Percentiles rank a stretch among this genome's conserved stretches.
Conservation (phyloP, 2,113 vertebrate species). For the Barbus barbus region DNA sequence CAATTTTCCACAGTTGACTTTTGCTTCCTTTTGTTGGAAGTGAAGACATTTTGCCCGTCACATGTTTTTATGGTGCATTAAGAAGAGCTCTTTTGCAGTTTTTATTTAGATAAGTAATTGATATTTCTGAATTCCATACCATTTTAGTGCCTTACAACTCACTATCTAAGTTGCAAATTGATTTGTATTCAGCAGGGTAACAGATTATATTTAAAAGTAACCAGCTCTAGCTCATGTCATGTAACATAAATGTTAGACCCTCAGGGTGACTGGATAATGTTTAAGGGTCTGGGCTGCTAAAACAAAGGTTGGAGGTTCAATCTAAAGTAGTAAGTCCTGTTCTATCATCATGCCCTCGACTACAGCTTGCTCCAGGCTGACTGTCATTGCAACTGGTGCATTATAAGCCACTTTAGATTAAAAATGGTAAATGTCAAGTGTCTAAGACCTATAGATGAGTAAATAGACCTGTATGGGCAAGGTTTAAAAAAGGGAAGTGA, state of each 20-base stretch:
- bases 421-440: not conserved
- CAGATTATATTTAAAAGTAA: conserved; percentile 36
- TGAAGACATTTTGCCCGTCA: not conserved
- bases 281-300: conserved; percentile 8
- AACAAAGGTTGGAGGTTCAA: conserved; percentile 23
- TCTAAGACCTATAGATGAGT: not conserved
- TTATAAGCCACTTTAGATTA: conserved; percentile 1
- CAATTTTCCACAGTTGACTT: conserved; percentile 70
- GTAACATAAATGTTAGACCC: conserved; percentile 20
- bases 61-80: not conserved
- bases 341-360: not conserved
- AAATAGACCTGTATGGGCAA: not conserved
- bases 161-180: not conserved
- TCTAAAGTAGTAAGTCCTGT: not conserved
- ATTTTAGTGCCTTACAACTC: not conserved
- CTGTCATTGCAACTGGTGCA: not conserved
- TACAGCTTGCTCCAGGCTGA: not conserved
- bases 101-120: not conserved
- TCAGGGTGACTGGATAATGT: conserved; percentile 16
- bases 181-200: not conserved
- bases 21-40: conserved; percentile 43
- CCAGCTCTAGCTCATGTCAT: conserved; percentile 31
- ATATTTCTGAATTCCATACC: not conserved
- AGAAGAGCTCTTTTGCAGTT: not conserved
- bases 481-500: not conserved